phyloP scores from a whole-genome alignment of 2,888 invertebrate species.

The Chrysomela aeneicollis region DNA sequence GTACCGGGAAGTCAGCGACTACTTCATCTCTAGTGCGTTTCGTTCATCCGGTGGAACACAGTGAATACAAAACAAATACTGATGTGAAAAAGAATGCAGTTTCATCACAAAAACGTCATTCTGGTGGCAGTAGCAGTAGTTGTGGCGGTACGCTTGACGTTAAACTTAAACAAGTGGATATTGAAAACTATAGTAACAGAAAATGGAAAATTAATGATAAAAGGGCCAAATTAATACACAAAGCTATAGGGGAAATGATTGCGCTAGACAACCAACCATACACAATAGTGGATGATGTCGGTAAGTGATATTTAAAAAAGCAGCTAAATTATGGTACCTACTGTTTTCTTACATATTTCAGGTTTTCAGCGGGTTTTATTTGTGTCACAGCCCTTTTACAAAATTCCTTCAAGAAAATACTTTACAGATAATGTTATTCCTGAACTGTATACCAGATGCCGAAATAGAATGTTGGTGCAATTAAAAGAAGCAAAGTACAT shows the following conservation, averaged over 20 bases:
- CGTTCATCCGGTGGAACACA: slow-evolving; percentile 10
- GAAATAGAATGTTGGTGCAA: slow-evolving; percentile 11
- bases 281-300: slow-evolving; percentile 12
- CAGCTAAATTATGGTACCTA: neutral
- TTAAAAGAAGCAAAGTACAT: slow-evolving; percentile 10
- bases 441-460: slow-evolving; percentile 13
- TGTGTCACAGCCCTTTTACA: slow-evolving; percentile 2
- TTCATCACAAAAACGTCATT: slow-evolving; percentile 9
- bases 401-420: slow-evolving; percentile 15
- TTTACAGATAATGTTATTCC: slow-evolving; percentile 13
- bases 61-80: slow-evolving; percentile 12
- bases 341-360: neutral
- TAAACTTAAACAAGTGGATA: slow-evolving; percentile 3
- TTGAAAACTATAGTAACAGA: slow-evolving; percentile 12
- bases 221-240: slow-evolving; percentile 4
- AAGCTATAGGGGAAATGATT: slow-evolving; percentile 8
- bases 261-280: slow-evolving; percentile 9
- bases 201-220: slow-evolving; percentile 2
- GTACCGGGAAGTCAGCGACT: slow-evolving; percentile 11
- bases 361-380: slow-evolving; percentile 7
- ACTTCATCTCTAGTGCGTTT: slow-evolving; percentile 12
- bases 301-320: slow-evolving; percentile 9
- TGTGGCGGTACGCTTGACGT: slow-evolving; percentile 9
- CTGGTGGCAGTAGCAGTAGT: slow-evolving; percentile 8
- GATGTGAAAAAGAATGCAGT: slow-evolving; percentile 10